These are phyloP conservation scores for Myotis daubentonii DNA, from an alignment of 2,797 vertebrate genomes.

Conservation along the genomic window DNA sequence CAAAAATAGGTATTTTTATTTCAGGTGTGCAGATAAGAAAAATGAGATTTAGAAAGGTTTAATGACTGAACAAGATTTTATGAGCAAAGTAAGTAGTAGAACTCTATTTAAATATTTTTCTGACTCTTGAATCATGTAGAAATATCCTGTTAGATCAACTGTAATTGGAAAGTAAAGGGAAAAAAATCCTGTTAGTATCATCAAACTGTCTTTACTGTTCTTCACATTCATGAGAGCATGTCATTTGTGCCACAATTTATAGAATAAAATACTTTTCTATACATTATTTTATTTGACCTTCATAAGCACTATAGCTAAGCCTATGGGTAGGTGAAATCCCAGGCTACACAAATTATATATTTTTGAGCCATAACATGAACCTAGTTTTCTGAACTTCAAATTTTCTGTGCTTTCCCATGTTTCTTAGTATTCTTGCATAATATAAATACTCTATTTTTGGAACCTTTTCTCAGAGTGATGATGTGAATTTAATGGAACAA, in stretches of 20 bases:
- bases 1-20: slow-evolving; percentile 39
- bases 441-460: background rate
- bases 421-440: slow-evolving; percentile 32
- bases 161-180: background rate
- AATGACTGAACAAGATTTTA: slow-evolving; percentile 13
- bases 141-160: background rate
- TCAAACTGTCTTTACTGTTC: slow-evolving; percentile 37
- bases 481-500: slow-evolving; percentile 40
- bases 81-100: background rate
- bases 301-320: slow-evolving; percentile 11
- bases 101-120: slow-evolving; percentile 25
- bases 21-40: slow-evolving; percentile 1
- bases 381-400: slow-evolving; percentile 29
- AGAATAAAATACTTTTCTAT: slow-evolving; percentile 37
- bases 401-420: background rate
- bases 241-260: background rate
- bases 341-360: background rate
- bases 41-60: slow-evolving; percentile 34
- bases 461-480: background rate
- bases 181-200: background rate
- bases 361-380: background rate
- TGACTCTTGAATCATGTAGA: background rate
- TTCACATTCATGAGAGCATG: slow-evolving; percentile 8
- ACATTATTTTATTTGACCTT: slow-evolving; percentile 51
- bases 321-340: slow-evolving; percentile 26